phyloP scores from a whole-genome alignment of 2,888 invertebrate genomes.

The Flabesymbios commensalis region DNA sequence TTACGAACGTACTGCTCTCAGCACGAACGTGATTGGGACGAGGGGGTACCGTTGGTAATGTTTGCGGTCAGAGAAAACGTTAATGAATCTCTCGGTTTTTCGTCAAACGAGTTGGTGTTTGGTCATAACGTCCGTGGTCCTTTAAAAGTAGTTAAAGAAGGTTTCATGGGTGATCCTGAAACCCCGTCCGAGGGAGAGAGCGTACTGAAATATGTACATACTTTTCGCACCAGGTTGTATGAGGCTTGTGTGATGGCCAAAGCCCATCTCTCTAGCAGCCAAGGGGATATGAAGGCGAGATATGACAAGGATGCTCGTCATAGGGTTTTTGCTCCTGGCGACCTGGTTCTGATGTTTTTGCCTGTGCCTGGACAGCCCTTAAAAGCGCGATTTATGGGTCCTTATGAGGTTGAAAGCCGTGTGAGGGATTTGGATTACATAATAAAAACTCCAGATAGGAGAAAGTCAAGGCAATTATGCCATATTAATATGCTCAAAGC shows the following conservation, averaged over 20 bases:
- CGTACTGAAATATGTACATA: not conserved
- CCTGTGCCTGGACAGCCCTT: not conserved
- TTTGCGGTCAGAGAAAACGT: constrained; percentile 7
- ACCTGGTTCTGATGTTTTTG: not conserved
- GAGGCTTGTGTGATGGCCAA: constrained; percentile 1
- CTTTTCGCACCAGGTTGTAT: not conserved
- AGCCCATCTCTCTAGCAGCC: not conserved
- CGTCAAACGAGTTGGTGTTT: constrained; percentile 9
- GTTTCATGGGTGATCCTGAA: not conserved
- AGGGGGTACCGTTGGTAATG: not conserved
- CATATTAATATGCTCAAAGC: constrained; percentile 9
- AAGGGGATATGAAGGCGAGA: not conserved
- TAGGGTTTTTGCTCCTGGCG: not conserved
- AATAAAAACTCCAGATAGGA: not conserved
- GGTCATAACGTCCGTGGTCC: constrained; percentile 10
- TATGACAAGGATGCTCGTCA: not conserved
- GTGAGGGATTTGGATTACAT: constrained; percentile 4
- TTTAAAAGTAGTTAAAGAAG: constrained; percentile 7
- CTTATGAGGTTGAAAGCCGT: not conserved
- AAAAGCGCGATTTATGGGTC: not conserved
- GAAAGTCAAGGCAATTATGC: not conserved
- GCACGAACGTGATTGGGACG: not conserved
- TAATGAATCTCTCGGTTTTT: constrained; percentile 7
- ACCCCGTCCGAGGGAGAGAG: too few species aligned
- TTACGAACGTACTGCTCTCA: not conserved